Percentiles rank a stretch among this genome's conserved stretches.
Evolutionary conservation across 2,888 invertebrate species (phyloP).

Genomic region (Diabrotica balteata): DNA sequence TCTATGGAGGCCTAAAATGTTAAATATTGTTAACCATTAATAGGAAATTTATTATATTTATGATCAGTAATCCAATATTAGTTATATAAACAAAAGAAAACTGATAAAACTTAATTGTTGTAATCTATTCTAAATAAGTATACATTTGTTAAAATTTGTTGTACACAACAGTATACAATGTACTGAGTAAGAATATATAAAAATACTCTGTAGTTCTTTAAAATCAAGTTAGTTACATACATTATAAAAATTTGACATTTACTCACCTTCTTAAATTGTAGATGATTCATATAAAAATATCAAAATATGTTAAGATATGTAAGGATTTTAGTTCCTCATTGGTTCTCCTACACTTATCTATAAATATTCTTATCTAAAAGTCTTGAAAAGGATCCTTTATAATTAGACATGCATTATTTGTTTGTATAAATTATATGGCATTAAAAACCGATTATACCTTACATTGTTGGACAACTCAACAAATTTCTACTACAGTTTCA

Average conservation of each 20-base stretch:
- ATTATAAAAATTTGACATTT: conserved; percentile 16
- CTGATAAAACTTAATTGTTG: no score
- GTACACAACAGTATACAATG: no score
- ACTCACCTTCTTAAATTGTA: conserved; percentile 23
- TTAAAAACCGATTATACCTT: not conserved
- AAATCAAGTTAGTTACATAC: conserved; percentile 7
- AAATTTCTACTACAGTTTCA: not conserved
- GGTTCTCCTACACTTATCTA: conserved; percentile 20
- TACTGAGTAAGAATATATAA: no score
- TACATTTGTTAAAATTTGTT: no score
- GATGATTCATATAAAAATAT: conserved; percentile 31
- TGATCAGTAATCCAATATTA: no score
- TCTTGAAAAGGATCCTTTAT: conserved; percentile 17
- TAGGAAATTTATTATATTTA: no score
- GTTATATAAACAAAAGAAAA: no score
- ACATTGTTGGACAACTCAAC: conserved; percentile 25
- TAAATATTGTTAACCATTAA: no score
- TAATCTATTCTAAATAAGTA: no score
- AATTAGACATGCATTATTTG: conserved; percentile 11
- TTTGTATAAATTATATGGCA: not conserved
- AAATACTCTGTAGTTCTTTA: no score
- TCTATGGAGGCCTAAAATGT: no score
- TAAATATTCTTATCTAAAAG: conserved; percentile 21
- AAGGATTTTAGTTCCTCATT: conserved; percentile 25
- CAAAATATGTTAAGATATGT: conserved; percentile 31